Conservation (phyloP, 2,113 vertebrate species). For the Monopterus albus region DNA sequence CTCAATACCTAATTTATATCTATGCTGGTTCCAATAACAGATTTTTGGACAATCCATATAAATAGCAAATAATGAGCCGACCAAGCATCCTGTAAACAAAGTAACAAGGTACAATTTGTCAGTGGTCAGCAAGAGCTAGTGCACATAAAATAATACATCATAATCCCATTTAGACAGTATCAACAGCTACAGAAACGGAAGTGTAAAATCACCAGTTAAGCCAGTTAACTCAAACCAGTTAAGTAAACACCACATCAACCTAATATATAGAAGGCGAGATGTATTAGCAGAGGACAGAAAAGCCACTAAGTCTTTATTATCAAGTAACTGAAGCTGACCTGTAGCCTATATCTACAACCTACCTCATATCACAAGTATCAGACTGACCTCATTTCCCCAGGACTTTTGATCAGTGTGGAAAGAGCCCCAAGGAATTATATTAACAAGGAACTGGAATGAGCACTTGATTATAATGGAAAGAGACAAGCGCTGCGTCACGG, state of each 20-base stretch:
- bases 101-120: neutral
- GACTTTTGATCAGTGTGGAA: conserved; percentile 60
- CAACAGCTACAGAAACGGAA: neutral
- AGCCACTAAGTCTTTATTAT: no score
- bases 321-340: no score
- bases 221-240: neutral
- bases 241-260: neutral
- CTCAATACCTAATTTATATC: neutral
- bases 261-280: neutral
- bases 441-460: conserved; percentile 40
- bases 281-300: conserved; percentile 2
- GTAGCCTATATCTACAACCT: conserved; percentile 23
- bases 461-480: conserved; percentile 56
- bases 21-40: neutral
- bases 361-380: conserved; percentile 16
- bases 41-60: neutral
- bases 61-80: neutral
- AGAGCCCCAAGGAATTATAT: conserved; percentile 36
- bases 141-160: neutral
- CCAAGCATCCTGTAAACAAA: neutral
- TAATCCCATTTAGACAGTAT: neutral
- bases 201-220: neutral
- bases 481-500: conserved; percentile 53
- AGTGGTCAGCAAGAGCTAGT: neutral
- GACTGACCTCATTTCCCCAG: conserved; percentile 39